Evolutionary conservation across 1,140 invertebrate genomes (phyloP).

Genomic region (Littorina saxatilis): DNA sequence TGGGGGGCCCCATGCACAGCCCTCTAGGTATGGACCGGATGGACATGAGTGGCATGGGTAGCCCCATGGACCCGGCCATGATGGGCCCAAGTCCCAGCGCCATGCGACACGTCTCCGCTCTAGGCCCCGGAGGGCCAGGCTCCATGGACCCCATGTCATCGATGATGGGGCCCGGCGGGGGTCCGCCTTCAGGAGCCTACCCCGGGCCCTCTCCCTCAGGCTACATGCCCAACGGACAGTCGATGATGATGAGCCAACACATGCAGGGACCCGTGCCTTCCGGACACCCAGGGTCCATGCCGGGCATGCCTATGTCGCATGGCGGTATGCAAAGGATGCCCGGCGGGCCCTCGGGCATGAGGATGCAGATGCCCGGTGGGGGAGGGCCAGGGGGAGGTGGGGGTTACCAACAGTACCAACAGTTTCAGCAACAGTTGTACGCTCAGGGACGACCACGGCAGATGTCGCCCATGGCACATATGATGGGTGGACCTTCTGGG

Average conservation of each 20-base stretch:
- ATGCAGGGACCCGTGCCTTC: slow-evolving; percentile 55
- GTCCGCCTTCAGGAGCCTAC: slow-evolving; percentile 25
- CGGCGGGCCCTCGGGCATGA: slow-evolving; percentile 45
- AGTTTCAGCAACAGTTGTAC: slow-evolving; percentile 73
- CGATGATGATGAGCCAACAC: slow-evolving; percentile 51
- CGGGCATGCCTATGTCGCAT: slow-evolving; percentile 21
- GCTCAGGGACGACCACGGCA: slow-evolving; percentile 63
- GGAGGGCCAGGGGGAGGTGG: slow-evolving; percentile 43
- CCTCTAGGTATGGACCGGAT: slow-evolving; percentile 41
- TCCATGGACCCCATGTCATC: slow-evolving; percentile 39
- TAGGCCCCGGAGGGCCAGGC: slow-evolving; percentile 37
- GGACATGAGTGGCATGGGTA: slow-evolving; percentile 44
- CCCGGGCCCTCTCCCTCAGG: slow-evolving; percentile 9
- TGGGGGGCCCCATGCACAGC: slow-evolving; percentile 46
- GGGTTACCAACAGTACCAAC: slow-evolving; percentile 66
- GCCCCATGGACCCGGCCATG: slow-evolving; percentile 45
- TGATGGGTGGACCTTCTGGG: slow-evolving; percentile 44
- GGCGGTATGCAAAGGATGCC: slow-evolving; percentile 48
- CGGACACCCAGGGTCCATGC: slow-evolving; percentile 34
- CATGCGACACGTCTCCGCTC: slow-evolving; percentile 46
- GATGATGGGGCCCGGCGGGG: slow-evolving; percentile 35
- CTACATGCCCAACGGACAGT: slow-evolving; percentile 43
- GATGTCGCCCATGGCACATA: slow-evolving; percentile 66
- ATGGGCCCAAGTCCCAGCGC: slow-evolving; percentile 48
- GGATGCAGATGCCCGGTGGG: slow-evolving; percentile 48